Conservation (phyloP, 2,888 invertebrate genomes). For the Apodemia duryi region DNA sequence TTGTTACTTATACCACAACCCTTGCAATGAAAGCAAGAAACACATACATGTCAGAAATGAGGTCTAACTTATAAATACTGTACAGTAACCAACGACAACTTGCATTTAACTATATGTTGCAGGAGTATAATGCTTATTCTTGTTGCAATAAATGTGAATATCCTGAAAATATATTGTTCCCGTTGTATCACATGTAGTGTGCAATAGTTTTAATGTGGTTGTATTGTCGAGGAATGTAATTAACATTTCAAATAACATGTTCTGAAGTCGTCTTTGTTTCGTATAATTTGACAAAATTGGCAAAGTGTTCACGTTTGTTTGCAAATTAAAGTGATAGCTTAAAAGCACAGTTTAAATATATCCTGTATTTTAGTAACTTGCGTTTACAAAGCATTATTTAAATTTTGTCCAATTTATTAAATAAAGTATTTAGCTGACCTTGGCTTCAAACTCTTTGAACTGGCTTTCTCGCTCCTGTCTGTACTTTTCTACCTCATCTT, state of each 20-base stretch:
- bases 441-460: constrained; percentile 95
- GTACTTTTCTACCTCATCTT: constrained; percentile 98
- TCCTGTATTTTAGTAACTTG: too few relatives aligned
- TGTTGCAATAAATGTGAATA: background rate
- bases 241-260: constrained; percentile 5
- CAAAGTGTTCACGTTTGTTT: background rate
- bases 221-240: background rate
- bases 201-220: background rate
- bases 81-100: background rate
- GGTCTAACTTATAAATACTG: background rate
- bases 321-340: background rate
- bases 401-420: background rate
- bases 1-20: too few relatives aligned
- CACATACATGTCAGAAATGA: background rate
- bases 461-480: constrained; percentile 94
- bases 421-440: constrained; percentile 70
- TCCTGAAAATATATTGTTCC: background rate
- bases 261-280: background rate
- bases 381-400: too few relatives aligned
- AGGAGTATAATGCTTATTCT: background rate
- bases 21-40: too few relatives aligned
- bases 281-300: background rate
- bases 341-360: too few relatives aligned
- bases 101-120: background rate
- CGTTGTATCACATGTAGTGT: background rate